Evolutionary conservation across 2,113 vertebrate species (phyloP).

Genomic region (Misgurnus mizolepis): DNA sequence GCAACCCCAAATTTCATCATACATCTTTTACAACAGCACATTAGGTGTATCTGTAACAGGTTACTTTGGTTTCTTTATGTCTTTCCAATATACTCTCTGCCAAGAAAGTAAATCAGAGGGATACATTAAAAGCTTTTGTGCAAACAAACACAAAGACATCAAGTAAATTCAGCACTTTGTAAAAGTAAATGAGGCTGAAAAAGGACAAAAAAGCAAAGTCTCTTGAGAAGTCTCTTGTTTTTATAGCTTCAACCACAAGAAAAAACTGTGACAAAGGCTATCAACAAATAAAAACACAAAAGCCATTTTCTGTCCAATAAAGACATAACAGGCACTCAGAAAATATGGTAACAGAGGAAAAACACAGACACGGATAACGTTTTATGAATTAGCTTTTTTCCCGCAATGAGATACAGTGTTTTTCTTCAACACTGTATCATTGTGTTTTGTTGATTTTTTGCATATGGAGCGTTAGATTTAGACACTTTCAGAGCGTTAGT

Average conservation of each 20-base stretch:
- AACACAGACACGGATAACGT: conserved; percentile 23
- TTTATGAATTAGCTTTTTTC: not conserved
- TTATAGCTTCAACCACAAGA: conserved; percentile 34
- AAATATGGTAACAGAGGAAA: not conserved
- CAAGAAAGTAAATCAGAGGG: conserved; percentile 43
- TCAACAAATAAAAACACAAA: conserved; percentile 34
- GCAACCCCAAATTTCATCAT: not conserved
- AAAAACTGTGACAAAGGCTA: conserved; percentile 33
- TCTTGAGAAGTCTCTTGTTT: conserved; percentile 30
- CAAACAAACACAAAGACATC: conserved; percentile 41
- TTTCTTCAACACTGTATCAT: not conserved
- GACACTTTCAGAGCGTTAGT: not conserved
- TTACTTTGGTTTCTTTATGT: conserved; percentile 21
- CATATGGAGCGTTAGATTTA: conserved; percentile 29
- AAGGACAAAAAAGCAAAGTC: conserved; percentile 43
- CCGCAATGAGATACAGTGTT: not conserved
- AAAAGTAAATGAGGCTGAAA: conserved; percentile 45
- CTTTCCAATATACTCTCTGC: conserved; percentile 1
- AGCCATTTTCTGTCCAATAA: conserved; percentile 13
- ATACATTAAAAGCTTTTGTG: conserved; percentile 42
- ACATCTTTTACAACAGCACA: conserved; percentile 6
- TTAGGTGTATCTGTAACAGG: conserved; percentile 2
- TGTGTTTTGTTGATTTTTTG: conserved; percentile 30
- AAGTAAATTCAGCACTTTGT: conserved; percentile 45
- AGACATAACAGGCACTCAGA: not conserved